phyloP scores from a whole-genome alignment of 1,140 invertebrate genomes.

The Phocides pigmalion region DNA sequence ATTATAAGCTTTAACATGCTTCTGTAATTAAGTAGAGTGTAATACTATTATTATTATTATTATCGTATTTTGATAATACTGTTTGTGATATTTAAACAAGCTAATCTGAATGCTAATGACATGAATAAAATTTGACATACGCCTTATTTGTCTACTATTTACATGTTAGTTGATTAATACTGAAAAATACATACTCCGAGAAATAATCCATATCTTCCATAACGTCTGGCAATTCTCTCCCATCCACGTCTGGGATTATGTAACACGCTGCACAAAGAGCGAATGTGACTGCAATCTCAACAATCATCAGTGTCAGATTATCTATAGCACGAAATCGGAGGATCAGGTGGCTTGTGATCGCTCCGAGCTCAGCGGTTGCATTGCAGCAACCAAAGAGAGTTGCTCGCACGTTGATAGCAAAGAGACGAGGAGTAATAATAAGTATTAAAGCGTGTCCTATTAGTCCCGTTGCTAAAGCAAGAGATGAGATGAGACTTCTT shows the following conservation, averaged over 20 bases:
- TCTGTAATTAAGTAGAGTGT: too few relatives aligned
- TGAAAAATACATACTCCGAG: neutral
- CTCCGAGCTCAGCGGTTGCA: constrained; percentile 60
- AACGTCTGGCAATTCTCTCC: constrained; percentile 68
- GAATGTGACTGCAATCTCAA: constrained; percentile 45
- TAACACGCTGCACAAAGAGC: constrained; percentile 46
- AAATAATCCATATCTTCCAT: constrained; percentile 74
- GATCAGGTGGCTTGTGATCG: constrained; percentile 59
- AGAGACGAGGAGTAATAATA: constrained; percentile 65
- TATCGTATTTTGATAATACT: too few relatives aligned
- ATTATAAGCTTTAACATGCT: too few relatives aligned
- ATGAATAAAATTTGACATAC: too few relatives aligned
- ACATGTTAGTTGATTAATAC: neutral
- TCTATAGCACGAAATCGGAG: constrained; percentile 43
- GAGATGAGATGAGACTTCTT: constrained; percentile 41
- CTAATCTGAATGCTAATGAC: too few relatives aligned
- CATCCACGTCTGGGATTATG: constrained; percentile 61
- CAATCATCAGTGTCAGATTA: constrained; percentile 40
- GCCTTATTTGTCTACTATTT: too few relatives aligned
- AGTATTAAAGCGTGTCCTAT: constrained; percentile 55
- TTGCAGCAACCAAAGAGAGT: constrained; percentile 65
- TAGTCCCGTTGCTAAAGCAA: constrained; percentile 54
- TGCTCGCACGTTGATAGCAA: constrained; percentile 61
- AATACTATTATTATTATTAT: too few relatives aligned
- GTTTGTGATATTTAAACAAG: too few relatives aligned